Evolutionary conservation across 2,888 invertebrate genomes (phyloP).

Genomic region (Plemyria rubiginata): DNA sequence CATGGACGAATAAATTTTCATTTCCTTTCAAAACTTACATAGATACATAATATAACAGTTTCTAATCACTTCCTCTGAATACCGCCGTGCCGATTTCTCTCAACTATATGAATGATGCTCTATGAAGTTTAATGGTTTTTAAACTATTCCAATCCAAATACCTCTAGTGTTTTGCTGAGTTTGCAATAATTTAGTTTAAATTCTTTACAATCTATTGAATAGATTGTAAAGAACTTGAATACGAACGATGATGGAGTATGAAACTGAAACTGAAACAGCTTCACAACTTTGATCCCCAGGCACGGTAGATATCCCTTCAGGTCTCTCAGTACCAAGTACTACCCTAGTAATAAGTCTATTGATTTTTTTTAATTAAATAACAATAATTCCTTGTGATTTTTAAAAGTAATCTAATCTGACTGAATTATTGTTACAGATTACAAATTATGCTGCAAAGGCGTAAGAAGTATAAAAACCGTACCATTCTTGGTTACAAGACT

Average conservation of each 20-base stretch:
- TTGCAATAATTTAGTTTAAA: too few relatives aligned
- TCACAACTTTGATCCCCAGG: too few relatives aligned
- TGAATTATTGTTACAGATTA: constrained; percentile 85
- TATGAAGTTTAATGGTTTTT: constrained; percentile 3
- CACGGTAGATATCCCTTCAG: too few relatives aligned
- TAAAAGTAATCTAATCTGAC: background rate
- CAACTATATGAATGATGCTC: background rate
- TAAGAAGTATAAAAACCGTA: constrained; percentile 99
- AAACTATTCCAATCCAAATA: constrained; percentile 3
- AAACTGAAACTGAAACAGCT: too few relatives aligned
- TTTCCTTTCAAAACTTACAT: background rate
- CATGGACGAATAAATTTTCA: too few relatives aligned
- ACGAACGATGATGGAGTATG: too few relatives aligned
- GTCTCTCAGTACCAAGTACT: too few relatives aligned
- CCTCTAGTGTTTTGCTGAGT: background rate
- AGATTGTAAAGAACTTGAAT: too few relatives aligned
- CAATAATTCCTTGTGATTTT: background rate
- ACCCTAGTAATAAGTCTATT: too few relatives aligned
- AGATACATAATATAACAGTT: background rate
- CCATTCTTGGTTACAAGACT: constrained; percentile 99
- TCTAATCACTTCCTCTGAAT: constrained; percentile 3
- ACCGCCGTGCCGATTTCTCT: constrained; percentile 2
- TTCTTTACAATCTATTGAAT: too few relatives aligned
- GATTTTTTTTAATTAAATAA: background rate
- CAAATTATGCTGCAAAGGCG: constrained; percentile 97